phyloP scores from a whole-genome alignment of 1,140 invertebrate species.

The Mycetomoellerius zeteki region DNA sequence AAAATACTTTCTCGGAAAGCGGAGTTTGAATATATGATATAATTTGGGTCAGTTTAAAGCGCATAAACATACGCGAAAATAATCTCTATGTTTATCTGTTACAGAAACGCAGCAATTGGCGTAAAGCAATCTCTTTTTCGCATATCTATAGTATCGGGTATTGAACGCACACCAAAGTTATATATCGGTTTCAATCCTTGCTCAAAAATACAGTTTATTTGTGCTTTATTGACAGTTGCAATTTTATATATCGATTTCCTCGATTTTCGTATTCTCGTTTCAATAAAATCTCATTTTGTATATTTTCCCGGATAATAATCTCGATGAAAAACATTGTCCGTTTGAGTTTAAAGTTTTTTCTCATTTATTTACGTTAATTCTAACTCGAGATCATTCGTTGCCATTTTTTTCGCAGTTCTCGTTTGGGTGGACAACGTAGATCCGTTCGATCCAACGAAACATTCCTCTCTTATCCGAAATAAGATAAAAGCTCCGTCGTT shows the following conservation, averaged over 20 bases:
- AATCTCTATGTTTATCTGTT: slow-evolving; percentile 38
- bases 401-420: background rate
- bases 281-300: slow-evolving; percentile 11
- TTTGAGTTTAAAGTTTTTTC: background rate
- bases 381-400: background rate
- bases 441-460: slow-evolving; percentile 54
- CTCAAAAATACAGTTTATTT: slow-evolving; percentile 48
- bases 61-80: background rate
- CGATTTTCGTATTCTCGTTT: background rate
- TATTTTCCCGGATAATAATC: slow-evolving; percentile 1
- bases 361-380: background rate
- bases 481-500: slow-evolving; percentile 73
- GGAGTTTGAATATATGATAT: background rate
- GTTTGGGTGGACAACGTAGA: background rate
- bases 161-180: slow-evolving; percentile 33
- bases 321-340: background rate
- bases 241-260: slow-evolving; percentile 46
- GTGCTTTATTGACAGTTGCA: slow-evolving; percentile 44
- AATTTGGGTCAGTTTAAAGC: slow-evolving; percentile 34
- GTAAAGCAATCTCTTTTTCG: slow-evolving; percentile 38
- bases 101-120: slow-evolving; percentile 14
- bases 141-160: slow-evolving; percentile 9
- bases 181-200: slow-evolving; percentile 47
- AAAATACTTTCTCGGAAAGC: slow-evolving; percentile 29
- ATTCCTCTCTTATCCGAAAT: slow-evolving; percentile 53